Evolutionary conservation across 1,140 invertebrate species (phyloP), one percentile per base, ranked within the genome.

Genomic region (Phymorhynchus buccinoides): DNA sequence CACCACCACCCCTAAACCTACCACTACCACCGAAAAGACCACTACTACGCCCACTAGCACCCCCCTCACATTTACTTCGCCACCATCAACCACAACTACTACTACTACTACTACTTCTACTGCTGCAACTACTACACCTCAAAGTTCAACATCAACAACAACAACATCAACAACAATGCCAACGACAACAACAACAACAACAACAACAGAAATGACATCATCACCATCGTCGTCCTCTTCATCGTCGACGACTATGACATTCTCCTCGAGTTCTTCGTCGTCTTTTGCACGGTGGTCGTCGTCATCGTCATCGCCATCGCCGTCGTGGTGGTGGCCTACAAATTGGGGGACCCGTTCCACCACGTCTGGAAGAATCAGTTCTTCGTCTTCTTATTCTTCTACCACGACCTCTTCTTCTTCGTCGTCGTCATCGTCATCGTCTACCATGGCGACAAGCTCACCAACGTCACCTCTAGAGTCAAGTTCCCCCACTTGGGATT

Each of bases 61-160:
- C 0, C 66, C 35, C 22, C 16, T 68, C n/a, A 68, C 30, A n/a
- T 30, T 35, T 80, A 12, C 52, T 32, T 48, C 37, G 71, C 30
- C 44, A 75, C 0, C 30, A 14, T 56, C 79, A 32, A 44, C 32
- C 3, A 71, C 68, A 35, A 80, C 75, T 30, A 84, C 41, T 16
- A 44, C 44, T 41, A n/a, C 44, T 18, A 83, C 62, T 3, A 73
- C 82, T 3, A 71, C 68, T 48, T 16, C 66, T 39, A 83, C 82
- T 14, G 7, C 27, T 14, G 75, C 82, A 27, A 48, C 82, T n/a
- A 30, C 39, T 42, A 73, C 39, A 9, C 30, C 44, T 66, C 3
- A 22, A 62, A 39, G 30, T 3, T 71, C 82, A 68, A 75, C 48
- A 1, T 56, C 48, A 27, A 80, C 32, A n/a, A 42, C 77, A 7